phyloP scores from a whole-genome alignment of 2,888 invertebrate genomes.

The Andrena flavipes region DNA sequence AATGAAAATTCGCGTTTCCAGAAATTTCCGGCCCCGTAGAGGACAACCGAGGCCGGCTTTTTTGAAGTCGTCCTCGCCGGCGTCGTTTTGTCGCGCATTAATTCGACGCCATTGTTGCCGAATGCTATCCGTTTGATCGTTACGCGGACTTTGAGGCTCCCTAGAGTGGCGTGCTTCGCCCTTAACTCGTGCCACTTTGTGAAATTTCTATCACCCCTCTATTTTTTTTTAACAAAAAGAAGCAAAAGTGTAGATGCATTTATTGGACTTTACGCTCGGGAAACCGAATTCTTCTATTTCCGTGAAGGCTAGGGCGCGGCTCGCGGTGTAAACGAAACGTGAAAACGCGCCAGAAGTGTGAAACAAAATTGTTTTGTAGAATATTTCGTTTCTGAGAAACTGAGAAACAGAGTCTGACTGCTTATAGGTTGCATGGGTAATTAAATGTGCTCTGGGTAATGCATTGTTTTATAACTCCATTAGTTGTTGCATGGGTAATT shows the following conservation, averaged over 20 bases:
- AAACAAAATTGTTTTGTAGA: too few species aligned
- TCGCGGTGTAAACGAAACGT: too few species aligned
- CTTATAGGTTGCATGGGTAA: too few species aligned
- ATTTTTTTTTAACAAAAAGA: background rate
- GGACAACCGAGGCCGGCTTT: constrained; percentile 33
- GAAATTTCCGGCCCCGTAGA: constrained; percentile 49
- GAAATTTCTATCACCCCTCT: background rate
- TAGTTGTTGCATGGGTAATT: too few species aligned
- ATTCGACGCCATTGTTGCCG: constrained; percentile 22
- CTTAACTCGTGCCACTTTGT: background rate
- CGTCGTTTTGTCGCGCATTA: constrained; percentile 34
- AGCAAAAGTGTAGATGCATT: background rate
- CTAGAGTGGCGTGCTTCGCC: background rate
- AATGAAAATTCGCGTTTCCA: constrained; percentile 55
- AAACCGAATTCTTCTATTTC: too few species aligned
- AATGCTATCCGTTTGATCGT: constrained; percentile 19
- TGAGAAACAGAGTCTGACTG: too few species aligned
- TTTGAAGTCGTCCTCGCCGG: constrained; percentile 9
- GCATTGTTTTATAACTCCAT: too few species aligned
- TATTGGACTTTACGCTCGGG: background rate
- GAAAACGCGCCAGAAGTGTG: too few species aligned
- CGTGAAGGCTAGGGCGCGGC: too few species aligned
- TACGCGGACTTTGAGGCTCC: background rate
- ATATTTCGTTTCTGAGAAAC: too few species aligned
- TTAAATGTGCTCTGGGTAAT: too few species aligned